A percentile compares a stretch with the other conserved stretches of the same genome.
These are phyloP conservation scores for Diaprepes abbreviatus DNA, from an alignment of 2,888 invertebrate species.

Conservation along the genomic window DNA sequence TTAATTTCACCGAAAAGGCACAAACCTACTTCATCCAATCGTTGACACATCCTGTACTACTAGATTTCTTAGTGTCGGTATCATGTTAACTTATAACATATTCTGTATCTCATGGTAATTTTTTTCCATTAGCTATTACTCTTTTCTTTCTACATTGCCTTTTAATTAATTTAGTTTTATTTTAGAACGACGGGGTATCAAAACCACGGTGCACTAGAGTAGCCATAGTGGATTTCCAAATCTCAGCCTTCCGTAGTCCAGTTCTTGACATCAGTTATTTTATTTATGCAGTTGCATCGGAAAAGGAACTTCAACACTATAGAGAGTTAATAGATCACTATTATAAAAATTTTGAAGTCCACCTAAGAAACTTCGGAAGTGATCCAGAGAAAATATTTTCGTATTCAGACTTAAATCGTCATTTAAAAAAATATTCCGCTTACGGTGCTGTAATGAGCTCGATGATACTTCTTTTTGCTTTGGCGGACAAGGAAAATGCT, in stretches of 20 bases:
- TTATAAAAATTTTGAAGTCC: slow-evolving; percentile 55
- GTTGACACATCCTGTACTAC: no score
- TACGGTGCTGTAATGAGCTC: slow-evolving; percentile 42
- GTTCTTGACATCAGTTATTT: slow-evolving; percentile 59
- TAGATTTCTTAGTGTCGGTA: no score
- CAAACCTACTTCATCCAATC: no score
- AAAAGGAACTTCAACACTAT: slow-evolving; percentile 54
- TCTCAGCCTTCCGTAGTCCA: slow-evolving; percentile 52
- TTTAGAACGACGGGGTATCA: slow-evolving; percentile 37
- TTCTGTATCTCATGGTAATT: no score
- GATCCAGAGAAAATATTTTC: slow-evolving; percentile 59
- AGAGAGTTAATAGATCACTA: slow-evolving; percentile 58
- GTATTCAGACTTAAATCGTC: slow-evolving; percentile 53
- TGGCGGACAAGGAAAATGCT: slow-evolving; percentile 35
- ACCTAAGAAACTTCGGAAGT: slow-evolving; percentile 55
- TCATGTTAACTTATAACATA: no score
- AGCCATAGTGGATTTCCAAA: slow-evolving; percentile 57
- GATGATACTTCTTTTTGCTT: slow-evolving; percentile 30
- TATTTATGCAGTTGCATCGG: slow-evolving; percentile 57
- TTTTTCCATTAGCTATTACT: no score
- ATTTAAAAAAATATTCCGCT: slow-evolving; percentile 57
- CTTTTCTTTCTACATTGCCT: no score
- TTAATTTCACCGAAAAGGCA: no score
- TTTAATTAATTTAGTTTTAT: no score
- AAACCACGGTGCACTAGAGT: slow-evolving; percentile 46